Percentiles rank a stretch among this genome's conserved stretches.
Evolutionary conservation across 2,888 invertebrate species (phyloP).

Genomic region (Pristionchus fissidentatus): DNA sequence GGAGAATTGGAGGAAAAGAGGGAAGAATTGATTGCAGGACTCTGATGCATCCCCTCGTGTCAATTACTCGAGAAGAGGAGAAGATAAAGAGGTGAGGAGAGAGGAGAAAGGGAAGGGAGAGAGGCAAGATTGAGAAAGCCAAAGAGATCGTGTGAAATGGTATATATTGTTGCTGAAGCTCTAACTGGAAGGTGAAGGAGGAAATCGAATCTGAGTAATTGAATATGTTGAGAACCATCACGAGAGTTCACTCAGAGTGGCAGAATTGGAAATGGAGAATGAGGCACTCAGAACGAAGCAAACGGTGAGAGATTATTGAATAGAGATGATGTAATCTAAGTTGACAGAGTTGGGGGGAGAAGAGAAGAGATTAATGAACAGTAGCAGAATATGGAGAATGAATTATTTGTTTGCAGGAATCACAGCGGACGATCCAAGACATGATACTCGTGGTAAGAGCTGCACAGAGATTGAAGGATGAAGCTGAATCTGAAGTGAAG

Average conservation of each 20-base stretch:
- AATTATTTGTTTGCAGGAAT: not conserved
- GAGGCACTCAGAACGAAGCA: not conserved
- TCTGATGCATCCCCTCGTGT: slow-evolving; percentile 33
- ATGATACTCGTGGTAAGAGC: slow-evolving; percentile 23
- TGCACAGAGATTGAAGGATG: slow-evolving; percentile 42
- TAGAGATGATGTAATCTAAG: no score
- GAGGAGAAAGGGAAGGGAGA: no score
- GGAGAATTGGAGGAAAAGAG: not conserved
- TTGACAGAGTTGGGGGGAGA: not conserved
- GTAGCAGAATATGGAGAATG: not conserved
- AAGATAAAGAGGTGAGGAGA: not conserved
- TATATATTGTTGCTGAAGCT: no score
- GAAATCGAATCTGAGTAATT: not conserved
- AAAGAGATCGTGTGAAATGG: no score
- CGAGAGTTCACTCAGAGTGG: not conserved
- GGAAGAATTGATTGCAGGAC: not conserved
- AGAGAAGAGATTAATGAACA: not conserved
- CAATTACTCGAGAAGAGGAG: not conserved
- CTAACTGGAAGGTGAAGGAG: no score
- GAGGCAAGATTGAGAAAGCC: no score
- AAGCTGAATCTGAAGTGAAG: slow-evolving; percentile 40
- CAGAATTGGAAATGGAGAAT: not conserved
- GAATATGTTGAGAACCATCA: not conserved
- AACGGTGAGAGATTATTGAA: not conserved
- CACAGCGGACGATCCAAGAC: slow-evolving; percentile 8